A percentile compares a stretch with the other conserved stretches of the same genome.
These are phyloP conservation scores for Penaeus japonicus DNA, from an alignment of 1,140 invertebrate species.

Conservation along the genomic window DNA sequence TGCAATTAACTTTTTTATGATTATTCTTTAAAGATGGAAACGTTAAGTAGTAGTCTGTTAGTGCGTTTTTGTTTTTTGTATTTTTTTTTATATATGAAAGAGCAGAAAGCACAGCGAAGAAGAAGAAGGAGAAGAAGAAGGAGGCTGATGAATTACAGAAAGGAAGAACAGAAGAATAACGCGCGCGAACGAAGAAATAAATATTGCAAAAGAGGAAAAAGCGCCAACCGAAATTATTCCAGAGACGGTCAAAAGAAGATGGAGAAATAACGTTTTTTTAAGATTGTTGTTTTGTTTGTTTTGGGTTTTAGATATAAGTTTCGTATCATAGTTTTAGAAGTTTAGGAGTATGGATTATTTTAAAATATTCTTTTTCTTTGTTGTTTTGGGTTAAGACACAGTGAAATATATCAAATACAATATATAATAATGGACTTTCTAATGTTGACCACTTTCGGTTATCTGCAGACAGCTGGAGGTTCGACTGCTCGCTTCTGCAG, in stretches of 20 bases:
- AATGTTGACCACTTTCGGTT: no score
- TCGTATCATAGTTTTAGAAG: no score
- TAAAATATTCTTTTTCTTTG: no score
- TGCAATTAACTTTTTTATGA: background rate
- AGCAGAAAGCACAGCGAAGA: background rate
- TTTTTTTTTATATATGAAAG: background rate
- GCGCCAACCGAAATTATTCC: slow-evolving; percentile 10
- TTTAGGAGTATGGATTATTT: no score
- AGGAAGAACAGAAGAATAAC: background rate
- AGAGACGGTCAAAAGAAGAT: background rate
- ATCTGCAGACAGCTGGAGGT: no score
- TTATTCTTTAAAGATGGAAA: slow-evolving; percentile 4
- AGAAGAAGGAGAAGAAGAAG: background rate
- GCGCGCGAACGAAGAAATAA: background rate
- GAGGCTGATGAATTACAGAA: background rate
- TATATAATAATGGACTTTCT: no score
- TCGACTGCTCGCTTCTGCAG: no score
- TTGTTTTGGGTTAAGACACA: no score
- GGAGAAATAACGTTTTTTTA: background rate
- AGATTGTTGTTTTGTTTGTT: no score
- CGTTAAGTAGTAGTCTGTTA: slow-evolving; percentile 27
- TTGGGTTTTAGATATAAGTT: no score
- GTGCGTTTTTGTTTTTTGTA: background rate
- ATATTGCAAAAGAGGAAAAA: background rate
- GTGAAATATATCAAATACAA: no score